These are phyloP conservation scores for Eristalis tenax DNA, from an alignment of 2,888 invertebrate genomes.

Conservation along the genomic window DNA sequence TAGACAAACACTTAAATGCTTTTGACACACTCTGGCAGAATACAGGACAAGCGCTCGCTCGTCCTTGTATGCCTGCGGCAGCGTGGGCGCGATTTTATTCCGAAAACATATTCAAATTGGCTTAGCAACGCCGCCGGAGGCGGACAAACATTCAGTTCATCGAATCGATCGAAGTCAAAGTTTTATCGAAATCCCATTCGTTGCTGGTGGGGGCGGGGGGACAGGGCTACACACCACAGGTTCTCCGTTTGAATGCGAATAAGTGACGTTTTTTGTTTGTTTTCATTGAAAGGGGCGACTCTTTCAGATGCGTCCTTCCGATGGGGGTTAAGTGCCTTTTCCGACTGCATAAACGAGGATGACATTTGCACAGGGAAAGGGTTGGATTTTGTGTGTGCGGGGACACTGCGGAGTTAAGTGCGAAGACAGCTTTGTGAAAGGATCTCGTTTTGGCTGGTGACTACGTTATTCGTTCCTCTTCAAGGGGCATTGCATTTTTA, in stretches of 20 bases:
- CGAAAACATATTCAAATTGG: neutral
- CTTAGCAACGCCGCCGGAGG: slow-evolving; percentile 9
- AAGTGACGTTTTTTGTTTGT: neutral
- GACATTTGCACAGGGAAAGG: neutral
- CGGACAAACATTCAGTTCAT: slow-evolving; percentile 5
- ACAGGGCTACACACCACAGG: too few species aligned
- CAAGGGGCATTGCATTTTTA: too few species aligned
- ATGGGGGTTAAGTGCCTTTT: slow-evolving; percentile 12
- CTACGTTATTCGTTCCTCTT: too few species aligned
- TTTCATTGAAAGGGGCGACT: neutral
- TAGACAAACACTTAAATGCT: neutral
- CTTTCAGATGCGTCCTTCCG: neutral
- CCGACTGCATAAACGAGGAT: slow-evolving; percentile 1
- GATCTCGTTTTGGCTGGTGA: too few species aligned
- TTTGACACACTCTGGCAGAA: slow-evolving; percentile 26
- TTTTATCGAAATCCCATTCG: slow-evolving; percentile 28
- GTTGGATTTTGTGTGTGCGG: neutral
- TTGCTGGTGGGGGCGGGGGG: neutral
- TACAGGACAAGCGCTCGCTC: neutral
- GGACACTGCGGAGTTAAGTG: neutral
- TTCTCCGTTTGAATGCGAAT: neutral
- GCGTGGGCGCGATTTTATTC: neutral
- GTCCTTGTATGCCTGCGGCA: neutral
- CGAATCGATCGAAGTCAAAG: slow-evolving; percentile 35
- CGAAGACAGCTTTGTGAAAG: too few species aligned